A percentile compares a stretch with the other conserved stretches of the same genome.
Conservation (phyloP, 2,113 vertebrate genomes). For the Ailuropoda melanoleuca region DNA sequence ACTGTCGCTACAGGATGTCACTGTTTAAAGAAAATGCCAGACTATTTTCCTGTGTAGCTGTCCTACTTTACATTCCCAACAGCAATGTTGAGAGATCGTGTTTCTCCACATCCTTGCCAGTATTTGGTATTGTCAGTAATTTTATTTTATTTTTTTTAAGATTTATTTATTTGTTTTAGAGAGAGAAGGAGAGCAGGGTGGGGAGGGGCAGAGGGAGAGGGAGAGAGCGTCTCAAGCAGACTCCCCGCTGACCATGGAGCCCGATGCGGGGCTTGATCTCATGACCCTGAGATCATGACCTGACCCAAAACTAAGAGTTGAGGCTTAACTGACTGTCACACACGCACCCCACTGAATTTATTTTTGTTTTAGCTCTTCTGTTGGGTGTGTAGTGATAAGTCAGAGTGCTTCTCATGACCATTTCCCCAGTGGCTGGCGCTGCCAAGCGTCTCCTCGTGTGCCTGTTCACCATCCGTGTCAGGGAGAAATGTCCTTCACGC, state of each 20-base stretch:
- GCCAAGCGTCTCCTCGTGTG: not conserved
- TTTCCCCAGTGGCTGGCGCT: not conserved
- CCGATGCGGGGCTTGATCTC: not conserved
- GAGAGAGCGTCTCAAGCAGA: not conserved
- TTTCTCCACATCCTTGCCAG: fast-evolving
- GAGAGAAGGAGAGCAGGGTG: not conserved
- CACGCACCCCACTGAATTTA: not conserved
- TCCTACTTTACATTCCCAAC: not conserved
- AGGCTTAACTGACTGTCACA: not conserved
- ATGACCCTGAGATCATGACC: not conserved
- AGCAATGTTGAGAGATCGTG: not conserved
- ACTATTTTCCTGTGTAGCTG: not conserved
- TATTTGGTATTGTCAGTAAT: not conserved
- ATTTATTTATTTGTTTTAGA: not conserved
- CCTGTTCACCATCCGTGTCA: not conserved
- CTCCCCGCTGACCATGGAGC: not conserved
- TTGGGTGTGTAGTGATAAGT: no score
- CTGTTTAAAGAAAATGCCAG: not conserved
- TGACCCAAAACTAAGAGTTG: not conserved
- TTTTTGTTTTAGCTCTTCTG: not conserved
- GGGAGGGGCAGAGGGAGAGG: not conserved
- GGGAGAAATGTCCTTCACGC: not conserved
- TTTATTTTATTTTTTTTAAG: not conserved
- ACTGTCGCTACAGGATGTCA: not conserved
- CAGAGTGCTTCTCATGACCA: not conserved